Base-by-base conservation (phyloP, 2,797 vertebrate genomes). In the Cheirogaleus major region DNA sequence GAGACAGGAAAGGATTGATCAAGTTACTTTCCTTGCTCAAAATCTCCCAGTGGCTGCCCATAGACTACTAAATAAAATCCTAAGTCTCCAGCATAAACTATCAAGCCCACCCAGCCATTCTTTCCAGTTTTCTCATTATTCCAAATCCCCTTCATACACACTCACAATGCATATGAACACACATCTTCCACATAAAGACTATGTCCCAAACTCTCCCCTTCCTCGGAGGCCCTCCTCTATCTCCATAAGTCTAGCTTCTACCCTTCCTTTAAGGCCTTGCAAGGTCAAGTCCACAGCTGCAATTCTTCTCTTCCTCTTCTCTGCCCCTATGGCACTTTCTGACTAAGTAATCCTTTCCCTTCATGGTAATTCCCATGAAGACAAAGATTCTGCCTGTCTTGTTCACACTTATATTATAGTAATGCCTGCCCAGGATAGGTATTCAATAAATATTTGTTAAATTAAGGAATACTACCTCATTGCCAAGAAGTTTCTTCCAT, bases 21-120 rank as follows among this genome's bases (percentile, higher is more conserved):
- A 89, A 87, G 35, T 94, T 95, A 78, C 43, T 95, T 93, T 93
- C 67, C 76, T 94, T 83, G 73, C 70, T 96, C 38, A n/a, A 80
- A 63, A 93, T 93, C 94, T 93, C 75, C 75, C 73, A 82, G 41
- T 55, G 76, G 75, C 67, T 86, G 50, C 25, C 79, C 50, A 43
- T 15, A 76, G 78, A 88, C 55, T 96, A 50, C 61, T n/a, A 80
- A 93, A 90, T 75, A 92, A 93, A 96, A 78, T 45, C 30, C 48
- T 15, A 48, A 88, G 13, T 89, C 57, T 70, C 87, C 72, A 67
- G 41, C 11, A 25, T 82, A n/a, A 30, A 43, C 73, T 48, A 88
- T 69, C 41, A 91, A 76, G 65, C 27, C 65, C 69, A 93, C 6
- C 55, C 55, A 63, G 27, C 17, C 88, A 91, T 14, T 1, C 41